A percentile compares a stretch with the other conserved stretches of the same genome.
phyloP scores from a whole-genome alignment of 2,888 invertebrate genomes.

The Acronicta leporina region DNA sequence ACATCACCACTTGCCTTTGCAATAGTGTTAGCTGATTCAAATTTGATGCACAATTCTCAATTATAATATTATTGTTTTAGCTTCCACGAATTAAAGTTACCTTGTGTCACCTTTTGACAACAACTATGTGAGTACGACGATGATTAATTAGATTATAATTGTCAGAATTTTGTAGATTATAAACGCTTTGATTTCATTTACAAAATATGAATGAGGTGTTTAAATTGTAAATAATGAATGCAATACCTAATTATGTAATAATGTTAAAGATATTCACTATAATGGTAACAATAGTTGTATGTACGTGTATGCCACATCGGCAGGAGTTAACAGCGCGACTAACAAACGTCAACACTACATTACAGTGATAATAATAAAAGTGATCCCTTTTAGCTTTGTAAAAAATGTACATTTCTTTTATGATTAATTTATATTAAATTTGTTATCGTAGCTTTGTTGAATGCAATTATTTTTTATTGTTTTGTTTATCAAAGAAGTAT shows the following conservation, averaged over 20 bases:
- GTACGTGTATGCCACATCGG: conserved; percentile 56
- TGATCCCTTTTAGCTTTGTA: conserved; percentile 86
- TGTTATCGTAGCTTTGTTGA: conserved; percentile 89
- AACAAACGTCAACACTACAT: conserved; percentile 69
- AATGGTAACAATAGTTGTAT: conserved; percentile 60
- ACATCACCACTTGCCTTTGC: conserved; percentile 87
- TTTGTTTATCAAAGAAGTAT: conserved; percentile 88
- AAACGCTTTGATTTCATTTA: conserved; percentile 52
- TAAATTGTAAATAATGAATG: conserved; percentile 60
- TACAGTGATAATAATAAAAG: conserved; percentile 83
- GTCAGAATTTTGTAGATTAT: conserved; percentile 53
- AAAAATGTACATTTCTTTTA: conserved; percentile 88
- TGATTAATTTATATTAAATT: conserved; percentile 88
- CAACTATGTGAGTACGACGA: conserved; percentile 55
- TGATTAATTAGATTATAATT: conserved; percentile 52
- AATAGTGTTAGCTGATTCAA: conserved; percentile 80
- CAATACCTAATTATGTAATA: conserved; percentile 57
- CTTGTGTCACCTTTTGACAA: conserved; percentile 71
- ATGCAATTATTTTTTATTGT: conserved; percentile 89
- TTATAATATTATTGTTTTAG: conserved; percentile 65
- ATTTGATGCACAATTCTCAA: conserved; percentile 80
- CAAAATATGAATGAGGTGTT: conserved; percentile 54
- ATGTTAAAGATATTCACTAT: conserved; percentile 63
- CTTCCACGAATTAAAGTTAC: conserved; percentile 80
- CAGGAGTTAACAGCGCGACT: conserved; percentile 58